Base-by-base conservation (phyloP, 23 tunicate genomes). In the Halocynthia aurantium region DNA sequence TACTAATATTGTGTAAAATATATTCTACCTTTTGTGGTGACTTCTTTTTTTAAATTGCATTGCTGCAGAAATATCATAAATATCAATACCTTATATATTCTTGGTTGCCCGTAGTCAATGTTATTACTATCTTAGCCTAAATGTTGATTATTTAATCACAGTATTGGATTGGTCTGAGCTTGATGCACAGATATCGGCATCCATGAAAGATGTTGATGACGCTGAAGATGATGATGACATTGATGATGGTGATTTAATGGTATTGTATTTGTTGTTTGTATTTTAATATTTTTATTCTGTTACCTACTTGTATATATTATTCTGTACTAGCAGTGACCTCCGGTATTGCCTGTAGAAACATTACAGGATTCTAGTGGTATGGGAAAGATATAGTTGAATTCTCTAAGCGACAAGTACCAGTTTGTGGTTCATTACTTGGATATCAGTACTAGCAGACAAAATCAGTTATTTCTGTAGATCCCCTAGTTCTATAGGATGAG, bases 91-190 rank as follows among this genome's bases (percentile, higher is more conserved):
- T 31, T 0, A 31, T 31, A 31, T 31, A 31, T 31, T 31, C 44
- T 31, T 4, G 44, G 44, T 31, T 31, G 44, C 44, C 44, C 4
- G 44, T 0, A 31, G 44, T 31, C 44, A 4, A 31, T 31, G 44
- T 31, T 31, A 31, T 31, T 31, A 1, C 44, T 31, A 31, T 31
- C 44, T 31, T 31, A 31, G 44, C 44, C 44, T 31, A 31, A 31
- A 31, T 31, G 44, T 31, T 31, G 44, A 31, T n/a, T 21, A n/a
- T 67, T 67, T 2, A n/a, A 11, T 74, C 2, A 21, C 58, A 91
- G 98, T 92, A 67, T 12, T 92, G 31, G 92, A 92, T 68, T 92
- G 98, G 98, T 78, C 82, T 10, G 81, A 82, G 10, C 76, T 92
- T 57, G 83, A 92, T 78, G 92, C 91, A n/a, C 92, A 92, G 70